Conservation (phyloP, 2,888 invertebrate genomes). For the Standfussiana lucernea region DNA sequence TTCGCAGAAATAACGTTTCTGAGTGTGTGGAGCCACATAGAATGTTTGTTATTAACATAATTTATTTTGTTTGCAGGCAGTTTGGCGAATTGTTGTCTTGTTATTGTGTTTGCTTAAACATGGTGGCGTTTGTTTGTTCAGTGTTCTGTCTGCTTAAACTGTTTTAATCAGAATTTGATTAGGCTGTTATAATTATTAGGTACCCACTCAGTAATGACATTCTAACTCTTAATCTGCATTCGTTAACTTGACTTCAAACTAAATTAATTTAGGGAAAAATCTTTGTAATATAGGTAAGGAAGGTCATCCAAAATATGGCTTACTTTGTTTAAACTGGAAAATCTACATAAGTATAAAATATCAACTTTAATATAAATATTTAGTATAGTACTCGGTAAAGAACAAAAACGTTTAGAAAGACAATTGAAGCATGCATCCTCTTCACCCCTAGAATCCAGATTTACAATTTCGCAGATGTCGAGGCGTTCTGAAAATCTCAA, state of each 20-base stretch:
- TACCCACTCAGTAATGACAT: not conserved
- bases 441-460: slow-evolving; percentile 67
- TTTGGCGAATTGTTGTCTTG: slow-evolving; percentile 32
- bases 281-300: not conserved
- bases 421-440: slow-evolving; percentile 73
- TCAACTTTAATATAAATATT: not conserved
- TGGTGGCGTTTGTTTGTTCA: slow-evolving; percentile 3
- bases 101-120: slow-evolving; percentile 22
- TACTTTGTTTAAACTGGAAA: not conserved
- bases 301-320: not conserved
- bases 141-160: not conserved
- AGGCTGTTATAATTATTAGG: not conserved
- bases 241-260: not conserved
- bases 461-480: slow-evolving; percentile 67
- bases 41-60: slow-evolving; percentile 61
- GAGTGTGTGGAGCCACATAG: slow-evolving; percentile 53
- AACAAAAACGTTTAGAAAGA: slow-evolving; percentile 11
- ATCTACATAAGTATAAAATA: not conserved
- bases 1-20: slow-evolving; percentile 63
- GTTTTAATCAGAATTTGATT: not conserved
- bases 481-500: slow-evolving; percentile 71
- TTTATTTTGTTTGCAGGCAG: slow-evolving; percentile 50
- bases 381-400: not conserved
- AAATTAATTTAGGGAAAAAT: not conserved
- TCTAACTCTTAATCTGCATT: not conserved